Conservation (phyloP, 2,888 invertebrate genomes). For the Drosophila subquinaria region DNA sequence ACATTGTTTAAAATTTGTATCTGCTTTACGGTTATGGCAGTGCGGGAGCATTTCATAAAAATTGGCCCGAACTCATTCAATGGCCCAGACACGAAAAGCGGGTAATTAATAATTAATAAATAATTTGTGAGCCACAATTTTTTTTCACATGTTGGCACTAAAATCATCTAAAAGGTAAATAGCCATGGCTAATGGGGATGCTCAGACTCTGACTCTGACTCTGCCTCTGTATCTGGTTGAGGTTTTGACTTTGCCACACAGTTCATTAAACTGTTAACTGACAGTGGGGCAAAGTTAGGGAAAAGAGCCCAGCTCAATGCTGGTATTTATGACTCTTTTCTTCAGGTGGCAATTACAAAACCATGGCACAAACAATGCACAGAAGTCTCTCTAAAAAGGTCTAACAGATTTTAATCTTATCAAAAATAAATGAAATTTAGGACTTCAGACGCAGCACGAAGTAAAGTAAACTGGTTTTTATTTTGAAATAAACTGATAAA, state of each 20-base stretch:
- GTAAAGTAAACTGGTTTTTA: neutral
- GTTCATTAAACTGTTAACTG: slow-evolving; percentile 68
- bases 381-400: slow-evolving; percentile 27
- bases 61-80: slow-evolving; percentile 29
- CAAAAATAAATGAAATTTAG: neutral
- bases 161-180: slow-evolving; percentile 62
- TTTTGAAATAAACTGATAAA: neutral
- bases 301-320: neutral
- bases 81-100: slow-evolving; percentile 25
- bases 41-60: slow-evolving; percentile 42
- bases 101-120: slow-evolving; percentile 80
- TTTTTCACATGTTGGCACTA: slow-evolving; percentile 63
- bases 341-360: slow-evolving; percentile 34
- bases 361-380: slow-evolving; percentile 31
- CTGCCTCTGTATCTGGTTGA: slow-evolving; percentile 1
- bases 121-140: slow-evolving; percentile 68
- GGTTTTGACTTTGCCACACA: slow-evolving; percentile 28
- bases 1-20: slow-evolving; percentile 32
- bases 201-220: neutral
- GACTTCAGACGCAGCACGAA: neutral
- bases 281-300: slow-evolving; percentile 15
- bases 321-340: slow-evolving; percentile 51
- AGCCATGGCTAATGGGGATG: slow-evolving; percentile 64
- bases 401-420: neutral
- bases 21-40: slow-evolving; percentile 14